Conservation (phyloP, 2,888 invertebrate genomes). For the Drosophila neutralis region DNA sequence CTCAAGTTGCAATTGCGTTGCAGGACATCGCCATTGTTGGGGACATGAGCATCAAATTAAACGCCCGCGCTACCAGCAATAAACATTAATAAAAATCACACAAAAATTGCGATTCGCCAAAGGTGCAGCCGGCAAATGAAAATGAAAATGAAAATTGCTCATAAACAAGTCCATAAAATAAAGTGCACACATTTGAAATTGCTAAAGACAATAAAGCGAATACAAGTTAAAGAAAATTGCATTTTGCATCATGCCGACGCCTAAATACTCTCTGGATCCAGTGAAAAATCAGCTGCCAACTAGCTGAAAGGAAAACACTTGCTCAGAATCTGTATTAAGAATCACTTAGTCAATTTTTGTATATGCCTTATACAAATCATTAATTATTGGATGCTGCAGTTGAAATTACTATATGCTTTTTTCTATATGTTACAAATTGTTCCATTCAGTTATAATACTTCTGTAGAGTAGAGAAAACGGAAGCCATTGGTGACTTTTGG, state of each 20-base stretch:
- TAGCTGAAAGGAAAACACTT: background rate
- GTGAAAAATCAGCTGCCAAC: background rate
- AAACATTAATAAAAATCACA: constrained; percentile 79
- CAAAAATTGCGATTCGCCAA: constrained; percentile 67
- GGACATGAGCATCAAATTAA: constrained; percentile 67
- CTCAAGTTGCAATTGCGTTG: constrained; percentile 59
- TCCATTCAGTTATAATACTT: background rate
- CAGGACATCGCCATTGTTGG: constrained; percentile 30
- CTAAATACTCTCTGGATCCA: background rate
- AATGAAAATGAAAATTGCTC: constrained; percentile 63
- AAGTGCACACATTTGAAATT: constrained; percentile 72
- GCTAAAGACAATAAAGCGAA: constrained; percentile 50
- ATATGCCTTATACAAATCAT: background rate
- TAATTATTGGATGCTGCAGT: background rate
- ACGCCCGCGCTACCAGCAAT: constrained; percentile 61
- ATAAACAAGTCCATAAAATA: constrained; percentile 79
- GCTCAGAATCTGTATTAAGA: background rate
- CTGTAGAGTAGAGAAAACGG: constrained; percentile 13
- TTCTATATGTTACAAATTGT: background rate
- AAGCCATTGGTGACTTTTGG: constrained; percentile 65
- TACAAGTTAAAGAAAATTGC: background rate
- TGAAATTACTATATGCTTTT: background rate
- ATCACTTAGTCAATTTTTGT: background rate
- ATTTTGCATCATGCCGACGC: accelerated
- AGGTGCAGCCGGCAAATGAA: constrained; percentile 59